Base-by-base conservation (phyloP, 2,888 invertebrate species). In the Ochropleura leucogaster region DNA sequence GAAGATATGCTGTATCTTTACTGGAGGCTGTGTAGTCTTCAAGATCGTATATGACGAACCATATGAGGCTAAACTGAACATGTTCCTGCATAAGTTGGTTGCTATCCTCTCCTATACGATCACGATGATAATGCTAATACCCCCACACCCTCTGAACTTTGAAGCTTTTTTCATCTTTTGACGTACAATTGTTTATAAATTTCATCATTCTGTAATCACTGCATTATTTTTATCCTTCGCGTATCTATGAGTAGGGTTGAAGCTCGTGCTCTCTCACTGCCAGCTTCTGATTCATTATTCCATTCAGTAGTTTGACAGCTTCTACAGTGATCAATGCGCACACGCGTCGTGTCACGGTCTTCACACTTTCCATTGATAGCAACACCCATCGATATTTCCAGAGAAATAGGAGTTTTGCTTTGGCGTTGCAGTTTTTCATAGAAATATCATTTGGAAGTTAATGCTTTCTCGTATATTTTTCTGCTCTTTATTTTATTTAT, bases 281-380 rank as follows among this genome's bases (percentile, higher is more conserved):
- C 10, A n/a, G 8, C 4, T 14, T 4, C 3, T 40, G 53, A 8
- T 63, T 75, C 55, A 68, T 63, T 81, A 70, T 55, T 66, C 74
- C 57, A 65, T 79, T 66, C 46, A 66, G 4, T 6, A 20, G 46
- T 75, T 70, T 80, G 1, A 30, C 30, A 30, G 30, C 30, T 30
- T 51, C n/a, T 51, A 42, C 3, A 30, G 44, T 53, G 20, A 47
- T n/a, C 53, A 30, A 30, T 14, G 51, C 30, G 42, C 46, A 47
- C n/a, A 49, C 20, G 53, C 57, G 8, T 30, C 0, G 16, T 66
- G 55, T 63, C 53, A 20, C 51, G 20, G 30, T 10, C 40, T 18
- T 64, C 53, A 72, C 67, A 68, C 30, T 57, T 4, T n/a, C 20
- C 70, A 16, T 70, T 47, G 47, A 82, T 72, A 53, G 46, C 51